phyloP scores from a whole-genome alignment of 2,888 invertebrate species.

The Tigriopus californicus region DNA sequence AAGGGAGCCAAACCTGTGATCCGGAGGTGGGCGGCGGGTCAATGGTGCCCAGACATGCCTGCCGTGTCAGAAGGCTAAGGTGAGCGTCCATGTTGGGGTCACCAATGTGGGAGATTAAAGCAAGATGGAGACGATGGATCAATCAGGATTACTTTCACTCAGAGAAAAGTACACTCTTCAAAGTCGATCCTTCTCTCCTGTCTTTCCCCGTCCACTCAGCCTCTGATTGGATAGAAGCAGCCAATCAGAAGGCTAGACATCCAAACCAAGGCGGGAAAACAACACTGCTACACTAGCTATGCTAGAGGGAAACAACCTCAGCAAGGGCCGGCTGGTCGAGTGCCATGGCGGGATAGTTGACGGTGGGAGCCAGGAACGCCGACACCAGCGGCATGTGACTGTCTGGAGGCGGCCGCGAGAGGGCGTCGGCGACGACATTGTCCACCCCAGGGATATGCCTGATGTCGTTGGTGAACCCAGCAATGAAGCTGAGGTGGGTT shows the following conservation, averaged over 20 bases:
- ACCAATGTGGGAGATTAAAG: too few species aligned
- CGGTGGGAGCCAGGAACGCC: background rate
- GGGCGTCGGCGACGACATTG: background rate
- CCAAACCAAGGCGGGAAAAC: too few species aligned
- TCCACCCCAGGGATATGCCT: background rate
- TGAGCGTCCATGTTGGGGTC: background rate
- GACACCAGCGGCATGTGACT: background rate
- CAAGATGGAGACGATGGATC: too few species aligned
- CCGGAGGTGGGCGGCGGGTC: background rate
- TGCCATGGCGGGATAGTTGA: background rate
- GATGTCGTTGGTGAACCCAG: constrained; percentile 15
- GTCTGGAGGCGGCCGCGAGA: background rate
- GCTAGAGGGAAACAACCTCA: too few species aligned
- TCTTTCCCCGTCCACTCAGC: too few species aligned
- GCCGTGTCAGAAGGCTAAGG: background rate
- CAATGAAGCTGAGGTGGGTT: background rate
- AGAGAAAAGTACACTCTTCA: too few species aligned
- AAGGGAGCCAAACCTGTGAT: background rate
- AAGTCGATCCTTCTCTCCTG: too few species aligned
- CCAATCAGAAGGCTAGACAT: too few species aligned
- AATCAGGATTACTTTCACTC: too few species aligned
- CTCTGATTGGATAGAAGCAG: too few species aligned
- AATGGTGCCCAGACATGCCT: too few species aligned
- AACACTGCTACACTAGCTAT: too few species aligned
- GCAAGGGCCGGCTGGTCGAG: background rate